Conservation (phyloP, 30 jellyfish, hydroid and myxozoan species). For the Sanderia malayensis region DNA sequence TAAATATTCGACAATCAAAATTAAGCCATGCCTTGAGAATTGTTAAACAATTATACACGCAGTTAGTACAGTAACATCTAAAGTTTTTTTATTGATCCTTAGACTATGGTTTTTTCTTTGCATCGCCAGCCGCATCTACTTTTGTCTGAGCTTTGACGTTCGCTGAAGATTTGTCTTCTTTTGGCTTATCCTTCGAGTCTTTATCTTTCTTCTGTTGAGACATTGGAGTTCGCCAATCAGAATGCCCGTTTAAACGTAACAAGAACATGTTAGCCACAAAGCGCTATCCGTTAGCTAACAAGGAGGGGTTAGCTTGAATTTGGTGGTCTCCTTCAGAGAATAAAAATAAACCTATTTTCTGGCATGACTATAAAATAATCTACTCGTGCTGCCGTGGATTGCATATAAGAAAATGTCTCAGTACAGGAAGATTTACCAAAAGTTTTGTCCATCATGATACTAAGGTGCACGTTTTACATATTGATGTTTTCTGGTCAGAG, state of each 20-base stretch:
- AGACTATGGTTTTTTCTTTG: slow-evolving; percentile 11
- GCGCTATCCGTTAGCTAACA: slow-evolving; percentile 6
- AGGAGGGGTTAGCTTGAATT: slow-evolving; percentile 75
- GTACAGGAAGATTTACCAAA: no score
- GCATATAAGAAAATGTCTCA: no score
- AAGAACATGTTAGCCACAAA: neutral
- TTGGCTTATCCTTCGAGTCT: slow-evolving; percentile 35
- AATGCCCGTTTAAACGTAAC: slow-evolving; percentile 33
- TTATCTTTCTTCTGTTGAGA: slow-evolving; percentile 74
- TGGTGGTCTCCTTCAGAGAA: slow-evolving; percentile 61
- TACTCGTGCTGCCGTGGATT: no score
- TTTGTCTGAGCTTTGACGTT: slow-evolving; percentile 62
- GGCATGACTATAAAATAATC: no score
- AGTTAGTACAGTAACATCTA: no score
- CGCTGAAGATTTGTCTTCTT: slow-evolving; percentile 58
- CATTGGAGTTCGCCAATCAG: slow-evolving; percentile 75
- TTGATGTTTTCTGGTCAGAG: no score
- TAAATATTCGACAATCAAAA: no score
- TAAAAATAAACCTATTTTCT: neutral
- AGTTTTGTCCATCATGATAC: no score
- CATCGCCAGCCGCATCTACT: slow-evolving; percentile 67
- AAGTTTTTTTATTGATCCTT: neutral
- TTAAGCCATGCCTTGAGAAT: no score
- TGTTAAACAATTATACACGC: no score
- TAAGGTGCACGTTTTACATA: no score